Evolutionary conservation across 2,888 invertebrate species (phyloP).

Genomic region (Stomorhina lunata): DNA sequence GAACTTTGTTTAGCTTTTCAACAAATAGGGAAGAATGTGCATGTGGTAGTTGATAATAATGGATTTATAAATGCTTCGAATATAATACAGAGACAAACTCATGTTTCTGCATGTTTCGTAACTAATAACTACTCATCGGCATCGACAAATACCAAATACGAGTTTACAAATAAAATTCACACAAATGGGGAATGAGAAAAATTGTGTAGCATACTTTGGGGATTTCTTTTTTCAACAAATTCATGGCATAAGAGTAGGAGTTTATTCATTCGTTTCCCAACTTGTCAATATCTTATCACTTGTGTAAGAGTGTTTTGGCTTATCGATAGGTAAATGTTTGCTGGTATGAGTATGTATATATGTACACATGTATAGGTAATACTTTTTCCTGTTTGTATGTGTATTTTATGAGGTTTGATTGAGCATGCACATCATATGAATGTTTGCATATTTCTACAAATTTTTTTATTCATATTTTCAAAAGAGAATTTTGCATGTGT

Average conservation of each 20-base stretch:
- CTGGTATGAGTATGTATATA: no score
- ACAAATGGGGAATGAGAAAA: neutral
- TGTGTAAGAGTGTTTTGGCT: no score
- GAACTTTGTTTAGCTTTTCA: neutral
- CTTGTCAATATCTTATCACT: slow-evolving; percentile 40
- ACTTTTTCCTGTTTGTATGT: no score
- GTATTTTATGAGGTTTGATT: slow-evolving; percentile 11
- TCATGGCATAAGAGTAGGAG: neutral
- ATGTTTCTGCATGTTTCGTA: slow-evolving; percentile 37
- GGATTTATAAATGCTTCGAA: slow-evolving; percentile 42
- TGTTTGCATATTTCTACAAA: slow-evolving; percentile 10
- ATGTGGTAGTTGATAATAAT: slow-evolving; percentile 28
- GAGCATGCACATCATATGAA: slow-evolving; percentile 45
- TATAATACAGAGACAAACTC: slow-evolving; percentile 22
- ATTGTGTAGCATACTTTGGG: slow-evolving; percentile 58
- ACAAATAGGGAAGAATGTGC: neutral
- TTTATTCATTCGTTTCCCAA: slow-evolving; percentile 11
- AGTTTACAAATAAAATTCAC: slow-evolving; percentile 24
- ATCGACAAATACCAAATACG: slow-evolving; percentile 39
- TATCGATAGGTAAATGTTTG: no score
- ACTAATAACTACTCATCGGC: slow-evolving; percentile 44
- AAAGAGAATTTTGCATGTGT: neutral
- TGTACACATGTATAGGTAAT: no score
- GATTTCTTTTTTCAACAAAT: slow-evolving; percentile 44
- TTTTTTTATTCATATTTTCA: neutral